phyloP scores from a whole-genome alignment of 2,888 invertebrate genomes.

The Drosophila meridionalis region DNA sequence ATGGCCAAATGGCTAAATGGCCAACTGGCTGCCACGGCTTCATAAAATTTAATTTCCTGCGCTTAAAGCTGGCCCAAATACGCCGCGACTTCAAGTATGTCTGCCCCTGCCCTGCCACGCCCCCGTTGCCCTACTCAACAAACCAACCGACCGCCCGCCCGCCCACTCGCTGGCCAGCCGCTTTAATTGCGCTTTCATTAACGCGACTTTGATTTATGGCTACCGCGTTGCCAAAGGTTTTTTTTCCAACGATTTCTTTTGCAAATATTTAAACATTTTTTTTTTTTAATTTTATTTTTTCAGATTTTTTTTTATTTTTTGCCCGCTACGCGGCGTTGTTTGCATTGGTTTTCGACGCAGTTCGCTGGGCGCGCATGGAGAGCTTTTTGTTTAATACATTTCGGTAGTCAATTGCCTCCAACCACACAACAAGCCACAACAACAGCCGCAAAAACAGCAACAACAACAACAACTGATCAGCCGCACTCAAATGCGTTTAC shows the following conservation, averaged over 20 bases:
- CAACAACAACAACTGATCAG: conserved; percentile 30
- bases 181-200: conserved; percentile 82
- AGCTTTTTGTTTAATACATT: conserved; percentile 78
- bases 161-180: conserved; percentile 61
- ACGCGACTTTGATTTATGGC: conserved; percentile 82
- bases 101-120: neutral
- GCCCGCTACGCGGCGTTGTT: conserved; percentile 49
- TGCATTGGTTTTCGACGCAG: conserved; percentile 72
- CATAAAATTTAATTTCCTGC: conserved; percentile 80
- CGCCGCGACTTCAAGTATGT: conserved; percentile 46
- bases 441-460: conserved; percentile 3
- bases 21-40: conserved; percentile 77
- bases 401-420: conserved; percentile 77
- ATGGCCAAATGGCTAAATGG: conserved; percentile 73
- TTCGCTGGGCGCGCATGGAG: conserved; percentile 52
- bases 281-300: conserved; percentile 39
- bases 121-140: too few relatives aligned
- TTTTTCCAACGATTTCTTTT: conserved; percentile 77
- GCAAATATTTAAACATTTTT: conserved; percentile 81
- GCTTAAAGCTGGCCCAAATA: conserved; percentile 79
- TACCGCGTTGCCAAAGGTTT: conserved; percentile 79
- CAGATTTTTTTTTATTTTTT: neutral
- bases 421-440: conserved; percentile 24
- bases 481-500: conserved; percentile 62
- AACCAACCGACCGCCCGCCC: conserved; percentile 1